These are phyloP conservation scores for Scrobipalpa costella DNA, from an alignment of 2,888 invertebrate species.

Conservation along the genomic window DNA sequence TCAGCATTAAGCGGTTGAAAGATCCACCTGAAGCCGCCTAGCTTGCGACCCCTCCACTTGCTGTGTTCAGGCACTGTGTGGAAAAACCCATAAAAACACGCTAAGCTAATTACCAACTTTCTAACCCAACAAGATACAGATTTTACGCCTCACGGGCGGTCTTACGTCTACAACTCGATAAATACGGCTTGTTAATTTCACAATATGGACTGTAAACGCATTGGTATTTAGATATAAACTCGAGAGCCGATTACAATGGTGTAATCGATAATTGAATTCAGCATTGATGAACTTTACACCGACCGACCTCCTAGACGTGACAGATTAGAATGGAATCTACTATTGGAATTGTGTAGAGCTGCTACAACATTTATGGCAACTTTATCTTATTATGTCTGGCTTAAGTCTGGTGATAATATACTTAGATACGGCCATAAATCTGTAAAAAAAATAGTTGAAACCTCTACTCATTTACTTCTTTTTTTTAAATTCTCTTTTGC, in stretches of 20 bases:
- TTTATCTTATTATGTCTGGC: not conserved
- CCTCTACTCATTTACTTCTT: no score
- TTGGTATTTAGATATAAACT: slow-evolving; percentile 81
- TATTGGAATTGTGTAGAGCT: slow-evolving; percentile 53
- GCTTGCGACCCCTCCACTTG: no score
- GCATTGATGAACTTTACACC: slow-evolving; percentile 81
- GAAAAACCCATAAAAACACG: no score
- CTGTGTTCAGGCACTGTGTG: no score
- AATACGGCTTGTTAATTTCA: slow-evolving; percentile 70
- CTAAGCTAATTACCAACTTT: slow-evolving; percentile 11
- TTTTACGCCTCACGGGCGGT: slow-evolving; percentile 61
- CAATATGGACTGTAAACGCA: slow-evolving; percentile 76
- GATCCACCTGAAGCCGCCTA: no score
- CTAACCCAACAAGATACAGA: slow-evolving; percentile 39
- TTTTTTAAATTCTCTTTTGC: no score
- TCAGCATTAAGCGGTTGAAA: no score
- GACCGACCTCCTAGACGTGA: slow-evolving; percentile 78
- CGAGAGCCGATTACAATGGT: slow-evolving; percentile 79
- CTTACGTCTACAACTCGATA: slow-evolving; percentile 65
- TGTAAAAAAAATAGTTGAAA: no score
- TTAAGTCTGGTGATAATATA: not conserved
- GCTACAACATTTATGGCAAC: slow-evolving; percentile 38
- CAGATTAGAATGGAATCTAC: slow-evolving; percentile 78
- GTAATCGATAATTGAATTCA: slow-evolving; percentile 82
- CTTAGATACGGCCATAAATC: no score